Evolutionary conservation across 37 sponge, comb jelly and placozoan species (phyloP).

Genomic region (Cladorhizidae sp.): DNA sequence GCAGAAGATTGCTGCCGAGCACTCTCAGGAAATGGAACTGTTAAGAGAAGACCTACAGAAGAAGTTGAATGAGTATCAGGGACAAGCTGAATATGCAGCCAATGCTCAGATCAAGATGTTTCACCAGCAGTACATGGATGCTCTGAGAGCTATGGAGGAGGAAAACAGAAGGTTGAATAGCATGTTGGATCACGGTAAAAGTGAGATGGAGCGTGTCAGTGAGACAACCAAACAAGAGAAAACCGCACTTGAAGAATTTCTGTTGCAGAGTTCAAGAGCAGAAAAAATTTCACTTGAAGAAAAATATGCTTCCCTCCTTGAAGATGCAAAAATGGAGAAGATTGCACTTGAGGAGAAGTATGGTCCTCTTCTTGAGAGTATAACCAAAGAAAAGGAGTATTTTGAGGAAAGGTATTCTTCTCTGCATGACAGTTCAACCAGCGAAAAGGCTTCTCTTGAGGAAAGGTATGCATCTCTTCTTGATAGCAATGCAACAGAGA

Average conservation of each 20-base stretch:
- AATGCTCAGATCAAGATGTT: constrained; percentile 61
- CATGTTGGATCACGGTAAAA: too few relatives aligned
- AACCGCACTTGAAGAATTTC: too few relatives aligned
- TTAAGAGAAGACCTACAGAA: constrained; percentile 26
- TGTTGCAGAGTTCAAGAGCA: too few relatives aligned
- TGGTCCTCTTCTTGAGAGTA: background rate
- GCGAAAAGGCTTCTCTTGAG: background rate
- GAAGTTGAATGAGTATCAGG: constrained; percentile 23
- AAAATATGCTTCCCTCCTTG: too few relatives aligned
- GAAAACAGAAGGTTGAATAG: constrained; percentile 8
- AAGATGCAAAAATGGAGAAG: background rate
- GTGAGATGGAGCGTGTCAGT: too few relatives aligned
- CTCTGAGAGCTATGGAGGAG: constrained; percentile 27
- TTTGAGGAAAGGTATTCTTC: background rate
- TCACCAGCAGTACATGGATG: constrained; percentile 47
- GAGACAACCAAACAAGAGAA: too few relatives aligned
- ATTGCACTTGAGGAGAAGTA: background rate
- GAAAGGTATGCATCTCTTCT: too few relatives aligned
- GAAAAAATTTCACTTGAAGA: too few relatives aligned
- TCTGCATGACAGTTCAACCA: background rate
- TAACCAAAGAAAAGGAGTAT: background rate
- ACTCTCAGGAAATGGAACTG: constrained; percentile 31
- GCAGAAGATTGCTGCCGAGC: constrained; percentile 1
- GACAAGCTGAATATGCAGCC: constrained; percentile 52
- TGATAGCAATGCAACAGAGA: too few relatives aligned